Evolutionary conservation across 2,888 invertebrate genomes (phyloP), one percentile per base, ranked within the genome.

Genomic region (Sussaba pulchella): DNA sequence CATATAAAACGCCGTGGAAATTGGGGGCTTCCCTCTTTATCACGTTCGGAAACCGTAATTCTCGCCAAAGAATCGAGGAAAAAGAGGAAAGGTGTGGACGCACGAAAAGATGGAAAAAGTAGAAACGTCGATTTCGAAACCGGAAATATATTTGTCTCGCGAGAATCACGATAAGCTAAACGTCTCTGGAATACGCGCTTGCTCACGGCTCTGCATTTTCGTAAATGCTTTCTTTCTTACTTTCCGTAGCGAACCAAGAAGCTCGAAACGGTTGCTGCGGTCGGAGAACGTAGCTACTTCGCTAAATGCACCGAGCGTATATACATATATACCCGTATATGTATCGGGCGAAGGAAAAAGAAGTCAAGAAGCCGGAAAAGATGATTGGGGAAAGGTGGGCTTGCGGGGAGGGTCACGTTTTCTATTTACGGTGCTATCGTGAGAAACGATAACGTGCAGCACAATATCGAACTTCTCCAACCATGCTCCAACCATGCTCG

Each of bases 141-240:
- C 43, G 70, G 59, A 63, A 71, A 77, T 64, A 78, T 77, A 81
- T 81, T 81, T 78, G 70, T 71, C 78, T 78, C 74, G 59, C 9
- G 71, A 78, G 71, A 67, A 81, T 81, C 74, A 45, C 64, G 52
- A 76, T 70, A 47, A 74, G 70, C 73, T 70, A 74, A 78, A 41
- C 59, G 59, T 63, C 69, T 78, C 52, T 1, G 26, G n/a, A 17
- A 36, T 24, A 43, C 21, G 43, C 10, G 24, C 17, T 47, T 17
- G 26, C 67, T n/a, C 24, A 24, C 63, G 6, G 17, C 50, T 59
- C 59, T 39, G 59, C 64, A 69, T 59, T 17, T 66, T 36, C 57
- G 64, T 66, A 59, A 76, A 74, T 71, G 73, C 61, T 36, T 52
- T 41, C 39, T 21, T 19, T 31, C 47, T 24, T 66, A n/a, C 12